Evolutionary conservation across 1,140 invertebrate genomes (phyloP), one percentile per base, ranked within the genome.

Genomic region (Drosophila kurseongensis): DNA sequence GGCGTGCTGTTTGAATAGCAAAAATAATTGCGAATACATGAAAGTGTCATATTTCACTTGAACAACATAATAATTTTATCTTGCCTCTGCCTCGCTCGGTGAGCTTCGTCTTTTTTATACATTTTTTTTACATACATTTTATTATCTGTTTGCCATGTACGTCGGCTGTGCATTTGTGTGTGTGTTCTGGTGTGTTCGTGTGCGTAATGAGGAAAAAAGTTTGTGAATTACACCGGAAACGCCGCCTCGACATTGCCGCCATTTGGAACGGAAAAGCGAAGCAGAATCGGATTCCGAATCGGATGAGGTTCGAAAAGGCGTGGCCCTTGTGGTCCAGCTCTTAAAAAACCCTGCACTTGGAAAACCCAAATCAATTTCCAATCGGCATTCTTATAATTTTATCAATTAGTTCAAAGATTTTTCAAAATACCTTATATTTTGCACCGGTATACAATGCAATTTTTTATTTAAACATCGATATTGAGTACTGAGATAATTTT

Each of bases 11-110:
- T 77, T 86, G 83, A 88, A 83, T 83, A 88, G 84, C 79, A 68
- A 86, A 83, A 86, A 86, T 86, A 86, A 86, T 86, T 86, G 83
- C 83, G 67, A 79, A 86, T 86, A 82, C 85, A 88, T 86, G 72
- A 73, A 72, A 88, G 83, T 86, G 83, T 86, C 83, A 86, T 88
- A 86, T 86, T 86, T 86, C 79, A 86, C 75, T 79, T 78, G 62
- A 79, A 88, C 72, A 86, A 69, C 78, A 86, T 88, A 69, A 54
- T 80, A 62, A 69, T 73, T 66, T 77, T 61, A 60, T 47, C 58
- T 55, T 14, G 42, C 59, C 48, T 80, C 38, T 44, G 16, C 41
- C 35, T 65, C 32, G 36, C 32, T 35, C 47, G 36, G 5, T 13
- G 14, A 45, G 42, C 36, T 38, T 8, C 29, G 29, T 32, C 8